A percentile compares a stretch with the other conserved stretches of the same genome.
Conservation (phyloP, 2,797 vertebrate species). For the Lutra lutra region DNA sequence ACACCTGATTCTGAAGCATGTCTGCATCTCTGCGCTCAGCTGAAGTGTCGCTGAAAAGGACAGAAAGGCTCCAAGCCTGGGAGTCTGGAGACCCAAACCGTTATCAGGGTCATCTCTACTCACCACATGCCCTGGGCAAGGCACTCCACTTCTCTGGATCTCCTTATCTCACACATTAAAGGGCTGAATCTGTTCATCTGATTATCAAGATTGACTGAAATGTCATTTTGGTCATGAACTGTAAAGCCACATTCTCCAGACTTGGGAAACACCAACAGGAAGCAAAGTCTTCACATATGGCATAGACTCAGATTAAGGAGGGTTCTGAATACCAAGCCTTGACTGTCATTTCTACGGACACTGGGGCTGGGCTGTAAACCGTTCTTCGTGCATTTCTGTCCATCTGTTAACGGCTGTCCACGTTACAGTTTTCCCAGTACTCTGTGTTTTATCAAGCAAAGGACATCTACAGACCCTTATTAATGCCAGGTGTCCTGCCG, state of each 20-base stretch:
- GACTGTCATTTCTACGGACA: background rate
- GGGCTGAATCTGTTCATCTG: background rate
- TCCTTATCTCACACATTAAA: background rate
- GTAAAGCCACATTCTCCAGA: conserved; percentile 19
- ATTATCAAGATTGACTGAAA: conserved; percentile 2
- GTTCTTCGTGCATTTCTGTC: background rate
- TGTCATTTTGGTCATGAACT: conserved; percentile 3
- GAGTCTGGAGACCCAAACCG: background rate
- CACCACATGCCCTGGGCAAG: background rate
- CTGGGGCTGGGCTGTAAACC: background rate
- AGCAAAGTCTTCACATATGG: background rate
- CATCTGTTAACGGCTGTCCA: background rate
- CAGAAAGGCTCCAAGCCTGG: background rate
- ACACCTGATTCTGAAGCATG: background rate
- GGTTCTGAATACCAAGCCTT: background rate
- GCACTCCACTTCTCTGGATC: background rate
- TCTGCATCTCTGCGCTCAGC: background rate
- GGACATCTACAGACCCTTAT: background rate
- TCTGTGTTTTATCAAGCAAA: conserved; percentile 11
- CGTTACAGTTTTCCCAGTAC: background rate
- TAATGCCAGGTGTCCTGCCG: background rate
- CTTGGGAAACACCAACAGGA: background rate
- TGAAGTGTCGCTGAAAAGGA: background rate
- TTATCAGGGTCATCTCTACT: background rate
- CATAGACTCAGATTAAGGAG: background rate